phyloP scores from a whole-genome alignment of 2,888 invertebrate species.

The Lottia gigantea region DNA sequence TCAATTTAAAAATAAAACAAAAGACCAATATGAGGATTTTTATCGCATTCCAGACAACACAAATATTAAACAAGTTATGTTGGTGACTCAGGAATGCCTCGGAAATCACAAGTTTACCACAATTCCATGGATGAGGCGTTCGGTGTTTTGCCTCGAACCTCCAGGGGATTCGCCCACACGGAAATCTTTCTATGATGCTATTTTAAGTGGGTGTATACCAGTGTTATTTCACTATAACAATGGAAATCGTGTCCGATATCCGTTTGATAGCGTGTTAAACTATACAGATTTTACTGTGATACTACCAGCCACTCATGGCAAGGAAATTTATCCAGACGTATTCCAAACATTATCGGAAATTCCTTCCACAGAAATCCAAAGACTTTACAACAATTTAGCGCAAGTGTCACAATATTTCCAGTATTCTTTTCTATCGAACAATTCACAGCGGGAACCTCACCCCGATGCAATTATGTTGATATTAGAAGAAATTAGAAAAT shows the following conservation, averaged over 20 bases:
- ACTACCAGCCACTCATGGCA: not conserved
- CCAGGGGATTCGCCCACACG: conserved; percentile 59
- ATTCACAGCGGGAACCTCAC: too few relatives aligned
- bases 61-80: conserved; percentile 16
- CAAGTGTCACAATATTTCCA: conserved; percentile 4
- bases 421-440: not conserved
- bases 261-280: conserved; percentile 37
- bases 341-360: conserved; percentile 6
- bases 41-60: conserved; percentile 6
- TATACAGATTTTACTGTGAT: conserved; percentile 23
- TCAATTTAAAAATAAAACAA: conserved; percentile 41
- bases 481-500: too few relatives aligned
- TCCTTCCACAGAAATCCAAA: not conserved
- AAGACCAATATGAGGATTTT: conserved; percentile 24
- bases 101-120: conserved; percentile 33
- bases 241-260: conserved; percentile 33
- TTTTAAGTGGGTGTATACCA: conserved; percentile 57
- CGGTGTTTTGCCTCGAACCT: conserved; percentile 56
- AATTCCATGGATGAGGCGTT: conserved; percentile 51
- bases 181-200: conserved; percentile 56
- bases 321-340: conserved; percentile 1
- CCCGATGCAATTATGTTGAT: too few relatives aligned
- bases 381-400: not conserved
- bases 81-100: conserved; percentile 31
- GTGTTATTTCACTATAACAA: conserved; percentile 39